Conservation (phyloP, 2,888 invertebrate genomes). For the Lobophora halterata region DNA sequence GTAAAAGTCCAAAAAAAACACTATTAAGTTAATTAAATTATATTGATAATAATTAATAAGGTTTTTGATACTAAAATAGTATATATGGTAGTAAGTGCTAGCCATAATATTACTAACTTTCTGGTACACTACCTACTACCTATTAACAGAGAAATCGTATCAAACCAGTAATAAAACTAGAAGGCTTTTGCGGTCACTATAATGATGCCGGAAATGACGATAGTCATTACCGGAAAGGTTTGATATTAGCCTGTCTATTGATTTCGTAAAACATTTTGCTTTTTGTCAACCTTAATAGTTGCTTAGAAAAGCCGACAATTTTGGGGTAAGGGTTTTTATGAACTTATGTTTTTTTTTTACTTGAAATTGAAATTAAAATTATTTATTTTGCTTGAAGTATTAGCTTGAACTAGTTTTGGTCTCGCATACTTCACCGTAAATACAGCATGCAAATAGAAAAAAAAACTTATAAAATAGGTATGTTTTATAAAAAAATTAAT, state of each 20-base stretch:
- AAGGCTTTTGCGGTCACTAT: slow-evolving; percentile 40
- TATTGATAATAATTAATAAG: not conserved
- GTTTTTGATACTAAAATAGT: too few relatives aligned
- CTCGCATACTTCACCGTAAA: too few relatives aligned
- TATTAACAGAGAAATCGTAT: slow-evolving; percentile 30
- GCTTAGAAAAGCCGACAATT: not conserved
- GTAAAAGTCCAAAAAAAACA: too few relatives aligned
- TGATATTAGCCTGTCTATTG: slow-evolving; percentile 47
- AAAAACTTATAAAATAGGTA: too few relatives aligned
- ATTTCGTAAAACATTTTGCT: slow-evolving; percentile 40
- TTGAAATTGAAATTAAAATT: slow-evolving; percentile 1
- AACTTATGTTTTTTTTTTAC: slow-evolving; percentile 2
- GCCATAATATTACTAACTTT: too few relatives aligned
- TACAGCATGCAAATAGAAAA: too few relatives aligned
- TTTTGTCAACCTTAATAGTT: slow-evolving; percentile 13
- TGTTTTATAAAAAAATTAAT: too few relatives aligned
- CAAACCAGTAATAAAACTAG: slow-evolving; percentile 14
- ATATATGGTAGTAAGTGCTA: too few relatives aligned
- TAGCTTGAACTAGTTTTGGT: too few relatives aligned
- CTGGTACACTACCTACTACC: not conserved
- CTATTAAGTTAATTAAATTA: too few relatives aligned
- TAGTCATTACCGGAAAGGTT: slow-evolving; percentile 30
- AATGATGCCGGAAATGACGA: slow-evolving; percentile 46
- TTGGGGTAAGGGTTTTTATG: not conserved
- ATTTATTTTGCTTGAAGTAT: too few relatives aligned